Conservation (phyloP, 2,888 invertebrate species). For the Nemapogon koenigi region DNA sequence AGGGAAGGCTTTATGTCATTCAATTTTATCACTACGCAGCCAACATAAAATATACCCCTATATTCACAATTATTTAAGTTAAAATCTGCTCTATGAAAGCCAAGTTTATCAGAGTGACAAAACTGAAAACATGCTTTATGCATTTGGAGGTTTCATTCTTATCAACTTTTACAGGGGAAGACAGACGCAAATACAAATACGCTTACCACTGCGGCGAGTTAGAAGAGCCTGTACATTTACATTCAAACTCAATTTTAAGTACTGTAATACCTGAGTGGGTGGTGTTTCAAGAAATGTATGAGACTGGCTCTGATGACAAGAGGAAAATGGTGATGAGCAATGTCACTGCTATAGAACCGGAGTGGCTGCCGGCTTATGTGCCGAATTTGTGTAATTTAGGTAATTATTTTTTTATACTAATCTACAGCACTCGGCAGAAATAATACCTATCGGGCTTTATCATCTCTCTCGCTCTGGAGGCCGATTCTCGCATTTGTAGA, state of each 20-base stretch:
- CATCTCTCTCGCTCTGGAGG: no score
- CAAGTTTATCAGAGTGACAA: no score
- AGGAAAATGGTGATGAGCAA: slow-evolving; percentile 83
- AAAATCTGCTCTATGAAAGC: no score
- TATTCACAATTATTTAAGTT: no score
- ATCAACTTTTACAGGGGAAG: slow-evolving; percentile 59
- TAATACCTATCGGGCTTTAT: no score
- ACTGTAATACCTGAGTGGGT: slow-evolving; percentile 86
- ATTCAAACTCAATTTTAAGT: slow-evolving; percentile 79
- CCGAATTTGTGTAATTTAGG: slow-evolving; percentile 79
- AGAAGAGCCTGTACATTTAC: slow-evolving; percentile 90
- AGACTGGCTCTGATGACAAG: slow-evolving; percentile 65
- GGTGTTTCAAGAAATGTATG: slow-evolving; percentile 90
- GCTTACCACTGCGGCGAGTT: slow-evolving; percentile 85
- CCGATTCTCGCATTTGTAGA: no score
- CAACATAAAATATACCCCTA: no score
- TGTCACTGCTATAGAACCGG: slow-evolving; percentile 88
- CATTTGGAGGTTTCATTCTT: no score
- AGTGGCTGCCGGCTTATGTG: slow-evolving; percentile 89
- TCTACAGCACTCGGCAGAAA: no score
- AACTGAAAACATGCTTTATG: no score
- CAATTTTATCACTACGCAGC: no score
- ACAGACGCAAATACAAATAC: slow-evolving; percentile 77
- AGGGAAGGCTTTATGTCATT: no score
- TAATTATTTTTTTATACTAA: slow-evolving; percentile 24